Percentiles rank a stretch among this genome's conserved stretches.
Evolutionary conservation across 2,888 invertebrate species (phyloP).

Genomic region (Ctenicera cuprea): DNA sequence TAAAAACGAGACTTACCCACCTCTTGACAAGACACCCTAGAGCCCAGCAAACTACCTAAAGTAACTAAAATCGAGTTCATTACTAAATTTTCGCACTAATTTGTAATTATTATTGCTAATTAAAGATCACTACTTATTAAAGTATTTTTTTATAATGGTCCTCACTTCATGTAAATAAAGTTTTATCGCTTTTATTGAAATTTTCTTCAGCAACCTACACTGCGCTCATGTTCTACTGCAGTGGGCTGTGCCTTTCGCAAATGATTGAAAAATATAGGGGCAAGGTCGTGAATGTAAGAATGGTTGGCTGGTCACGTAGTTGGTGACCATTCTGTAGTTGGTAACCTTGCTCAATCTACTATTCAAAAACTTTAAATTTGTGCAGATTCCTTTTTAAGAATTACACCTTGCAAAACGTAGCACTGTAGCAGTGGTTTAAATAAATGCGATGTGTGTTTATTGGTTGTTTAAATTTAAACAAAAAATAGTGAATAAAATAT

Average conservation of each 20-base stretch:
- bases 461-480: no score
- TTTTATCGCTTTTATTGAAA: not conserved
- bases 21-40: constrained; percentile 84
- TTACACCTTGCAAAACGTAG: no score
- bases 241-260: constrained; percentile 44
- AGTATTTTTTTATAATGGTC: not conserved
- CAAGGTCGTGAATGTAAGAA: constrained; percentile 22
- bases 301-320: not conserved
- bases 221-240: constrained; percentile 22
- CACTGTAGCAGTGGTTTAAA: no score
- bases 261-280: constrained; percentile 24
- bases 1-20: constrained; percentile 79
- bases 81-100: constrained; percentile 69
- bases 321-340: not conserved
- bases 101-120: not conserved
- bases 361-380: not conserved
- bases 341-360: not conserved
- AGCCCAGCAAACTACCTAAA: constrained; percentile 73
- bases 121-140: not conserved
- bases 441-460: no score
- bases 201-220: not conserved
- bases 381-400: not conserved
- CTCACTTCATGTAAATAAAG: not conserved
- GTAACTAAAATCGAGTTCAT: constrained; percentile 78
- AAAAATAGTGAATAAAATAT: no score